These are phyloP conservation scores for Antheraea mylitta DNA, from an alignment of 1,140 invertebrate genomes.

Conservation along the genomic window DNA sequence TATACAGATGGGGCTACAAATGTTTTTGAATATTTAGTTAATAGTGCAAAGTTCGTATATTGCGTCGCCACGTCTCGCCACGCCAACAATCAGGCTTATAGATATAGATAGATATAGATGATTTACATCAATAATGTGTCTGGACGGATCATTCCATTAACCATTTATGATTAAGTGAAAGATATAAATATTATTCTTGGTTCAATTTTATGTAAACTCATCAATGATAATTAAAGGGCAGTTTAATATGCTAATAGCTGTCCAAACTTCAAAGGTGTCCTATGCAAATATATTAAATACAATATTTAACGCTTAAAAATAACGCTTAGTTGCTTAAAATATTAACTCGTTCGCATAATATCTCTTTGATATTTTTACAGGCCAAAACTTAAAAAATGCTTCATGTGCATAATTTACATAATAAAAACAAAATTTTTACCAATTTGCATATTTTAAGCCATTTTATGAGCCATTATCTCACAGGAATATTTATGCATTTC, in stretches of 20 bases:
- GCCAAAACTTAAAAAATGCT: neutral
- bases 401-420: constrained; percentile 8
- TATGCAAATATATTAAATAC: constrained; percentile 8
- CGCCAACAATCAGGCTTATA: too few relatives aligned
- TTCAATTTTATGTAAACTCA: neutral
- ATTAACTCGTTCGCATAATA: neutral
- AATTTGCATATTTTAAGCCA: constrained; percentile 1
- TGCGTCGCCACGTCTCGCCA: too few relatives aligned
- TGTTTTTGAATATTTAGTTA: too few relatives aligned
- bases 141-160: too few relatives aligned
- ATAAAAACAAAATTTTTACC: constrained; percentile 10
- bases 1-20: too few relatives aligned
- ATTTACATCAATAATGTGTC: too few relatives aligned
- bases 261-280: constrained; percentile 4
- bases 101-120: too few relatives aligned
- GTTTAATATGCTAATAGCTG: constrained; percentile 9
- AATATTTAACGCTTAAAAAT: constrained; percentile 10
- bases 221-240: constrained; percentile 8
- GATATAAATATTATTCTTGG: neutral
- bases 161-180: too few relatives aligned
- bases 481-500: too few relatives aligned
- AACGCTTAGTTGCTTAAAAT: neutral
- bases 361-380: neutral
- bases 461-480: too few relatives aligned
- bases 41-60: too few relatives aligned